These are phyloP conservation scores for Danaus plexippus DNA, from an alignment of 1,140 invertebrate genomes.

Conservation along the genomic window DNA sequence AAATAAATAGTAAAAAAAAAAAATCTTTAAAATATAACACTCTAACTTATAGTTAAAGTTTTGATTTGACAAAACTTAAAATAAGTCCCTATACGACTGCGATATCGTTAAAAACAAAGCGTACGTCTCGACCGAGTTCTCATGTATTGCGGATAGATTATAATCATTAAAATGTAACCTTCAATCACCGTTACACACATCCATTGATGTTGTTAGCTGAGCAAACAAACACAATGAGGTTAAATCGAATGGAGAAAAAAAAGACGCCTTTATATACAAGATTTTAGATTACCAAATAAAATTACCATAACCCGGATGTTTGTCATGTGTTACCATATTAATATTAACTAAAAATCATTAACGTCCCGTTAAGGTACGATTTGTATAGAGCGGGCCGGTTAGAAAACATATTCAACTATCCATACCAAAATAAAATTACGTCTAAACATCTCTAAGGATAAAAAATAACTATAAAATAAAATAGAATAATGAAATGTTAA, in stretches of 20 bases:
- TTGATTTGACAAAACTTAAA: slow-evolving; percentile 70
- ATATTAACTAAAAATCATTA: slow-evolving; percentile 64
- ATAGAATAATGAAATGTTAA: slow-evolving; percentile 69
- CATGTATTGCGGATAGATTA: slow-evolving; percentile 8
- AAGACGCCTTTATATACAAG: slow-evolving; percentile 48
- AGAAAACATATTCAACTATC: slow-evolving; percentile 60
- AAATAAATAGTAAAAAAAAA: slow-evolving; percentile 59
- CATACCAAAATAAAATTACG: slow-evolving; percentile 65
- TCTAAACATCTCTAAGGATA: slow-evolving; percentile 68
- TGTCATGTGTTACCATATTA: slow-evolving; percentile 67
- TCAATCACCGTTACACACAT: slow-evolving; percentile 29
- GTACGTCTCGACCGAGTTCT: slow-evolving; percentile 14
- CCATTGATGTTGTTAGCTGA: slow-evolving; percentile 60
- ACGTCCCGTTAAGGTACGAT: slow-evolving; percentile 66
- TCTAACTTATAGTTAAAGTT: slow-evolving; percentile 72
- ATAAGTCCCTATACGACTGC: slow-evolving; percentile 62
- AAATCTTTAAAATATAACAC: slow-evolving; percentile 59
- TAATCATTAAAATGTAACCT: too few species aligned
- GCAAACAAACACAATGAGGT: slow-evolving; percentile 65
- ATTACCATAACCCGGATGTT: slow-evolving; percentile 37
- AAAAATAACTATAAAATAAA: slow-evolving; percentile 71
- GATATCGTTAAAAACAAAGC: slow-evolving; percentile 37
- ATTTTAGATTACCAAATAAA: slow-evolving; percentile 30
- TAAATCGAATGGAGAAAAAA: slow-evolving; percentile 43
- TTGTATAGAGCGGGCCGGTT: slow-evolving; percentile 55